Evolutionary conservation across 2,797 vertebrate species (phyloP).

Genomic region (Ceyx erithaca): DNA sequence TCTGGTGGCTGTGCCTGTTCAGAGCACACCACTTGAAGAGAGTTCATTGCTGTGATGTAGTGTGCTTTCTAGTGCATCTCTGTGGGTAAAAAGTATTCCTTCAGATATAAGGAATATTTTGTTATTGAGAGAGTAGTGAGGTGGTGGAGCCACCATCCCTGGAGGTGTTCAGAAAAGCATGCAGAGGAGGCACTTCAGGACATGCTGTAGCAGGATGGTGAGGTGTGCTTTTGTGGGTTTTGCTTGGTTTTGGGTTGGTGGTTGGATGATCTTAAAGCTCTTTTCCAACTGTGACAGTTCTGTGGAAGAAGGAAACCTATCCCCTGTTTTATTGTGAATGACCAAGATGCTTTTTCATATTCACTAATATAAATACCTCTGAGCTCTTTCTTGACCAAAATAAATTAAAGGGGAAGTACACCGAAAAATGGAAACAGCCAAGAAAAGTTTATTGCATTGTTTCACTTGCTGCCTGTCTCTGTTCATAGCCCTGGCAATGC

Average conservation of each 20-base stretch:
- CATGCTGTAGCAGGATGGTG: too few relatives aligned
- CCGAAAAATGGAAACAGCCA: neutral
- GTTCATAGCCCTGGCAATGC: constrained; percentile 29
- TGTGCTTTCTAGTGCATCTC: neutral
- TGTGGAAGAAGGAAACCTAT: neutral
- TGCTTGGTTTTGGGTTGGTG: too few relatives aligned
- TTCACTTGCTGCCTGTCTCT: constrained; percentile 50
- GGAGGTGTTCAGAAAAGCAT: too few relatives aligned
- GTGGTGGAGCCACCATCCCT: too few relatives aligned
- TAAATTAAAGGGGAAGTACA: neutral
- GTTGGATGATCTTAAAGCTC: too few relatives aligned
- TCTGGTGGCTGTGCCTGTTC: neutral
- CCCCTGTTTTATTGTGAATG: neutral
- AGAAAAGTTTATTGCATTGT: constrained; percentile 34
- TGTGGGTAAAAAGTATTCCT: neutral
- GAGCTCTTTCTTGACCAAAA: neutral
- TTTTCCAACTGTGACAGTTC: too few relatives aligned
- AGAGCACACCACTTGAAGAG: neutral
- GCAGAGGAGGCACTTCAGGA: too few relatives aligned
- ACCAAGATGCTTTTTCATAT: neutral
- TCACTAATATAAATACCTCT: neutral
- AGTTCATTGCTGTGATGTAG: neutral
- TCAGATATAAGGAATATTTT: too few relatives aligned
- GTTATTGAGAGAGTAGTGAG: too few relatives aligned
- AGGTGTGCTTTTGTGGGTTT: too few relatives aligned